Conservation (phyloP, 2,113 vertebrate genomes). For the Stigmatopora argus region DNA sequence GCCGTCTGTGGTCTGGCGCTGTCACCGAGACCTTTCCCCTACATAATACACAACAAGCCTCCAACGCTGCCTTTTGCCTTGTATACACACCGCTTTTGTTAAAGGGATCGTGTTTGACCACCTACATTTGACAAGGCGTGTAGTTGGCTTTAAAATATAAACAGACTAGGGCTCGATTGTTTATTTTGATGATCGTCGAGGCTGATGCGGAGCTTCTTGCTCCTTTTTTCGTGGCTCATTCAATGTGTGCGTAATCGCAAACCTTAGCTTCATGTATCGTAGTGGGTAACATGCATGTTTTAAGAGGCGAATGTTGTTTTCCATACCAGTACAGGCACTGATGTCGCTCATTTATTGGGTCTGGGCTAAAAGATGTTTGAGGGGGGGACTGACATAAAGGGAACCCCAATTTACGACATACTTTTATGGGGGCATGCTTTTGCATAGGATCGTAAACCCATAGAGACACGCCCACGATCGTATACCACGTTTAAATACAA, state of each 20-base stretch:
- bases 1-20: slow-evolving; percentile 12
- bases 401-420: no score
- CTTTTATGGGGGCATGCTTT: no score
- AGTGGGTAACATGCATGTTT: neutral
- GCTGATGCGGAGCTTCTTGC: neutral
- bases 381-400: no score
- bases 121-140: neutral
- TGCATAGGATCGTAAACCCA: no score
- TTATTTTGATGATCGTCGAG: neutral
- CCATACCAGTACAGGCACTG: no score
- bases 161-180: no score
- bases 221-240: neutral
- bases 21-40: slow-evolving; percentile 55
- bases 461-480: no score
- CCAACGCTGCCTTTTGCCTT: slow-evolving; percentile 1
- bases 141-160: neutral
- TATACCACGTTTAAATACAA: no score
- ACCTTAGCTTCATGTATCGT: neutral
- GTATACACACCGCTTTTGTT: neutral
- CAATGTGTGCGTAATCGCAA: no score
- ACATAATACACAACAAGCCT: slow-evolving; percentile 27
- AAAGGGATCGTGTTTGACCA: neutral
- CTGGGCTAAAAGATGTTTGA: no score
- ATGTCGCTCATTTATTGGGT: no score
- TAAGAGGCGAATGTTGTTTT: neutral